These are phyloP conservation scores for Abrostola triplasia DNA, from an alignment of 2,888 invertebrate species.

Conservation along the genomic window DNA sequence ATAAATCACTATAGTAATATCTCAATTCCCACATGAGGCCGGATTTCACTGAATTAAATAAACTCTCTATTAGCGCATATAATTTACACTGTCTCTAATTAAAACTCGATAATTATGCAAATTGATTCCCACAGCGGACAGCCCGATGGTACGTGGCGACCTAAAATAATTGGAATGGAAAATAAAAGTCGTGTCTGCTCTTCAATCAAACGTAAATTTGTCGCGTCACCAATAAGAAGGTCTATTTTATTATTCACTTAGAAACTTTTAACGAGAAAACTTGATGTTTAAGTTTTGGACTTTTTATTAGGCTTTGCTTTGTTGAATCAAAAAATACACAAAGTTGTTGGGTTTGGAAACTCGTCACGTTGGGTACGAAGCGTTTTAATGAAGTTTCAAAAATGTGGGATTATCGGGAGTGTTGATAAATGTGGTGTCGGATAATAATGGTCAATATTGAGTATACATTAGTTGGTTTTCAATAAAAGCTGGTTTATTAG, in stretches of 20 bases:
- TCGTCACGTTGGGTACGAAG: slow-evolving; percentile 22
- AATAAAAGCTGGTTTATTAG: no score
- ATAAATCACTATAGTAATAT: neutral
- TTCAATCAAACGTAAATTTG: slow-evolving; percentile 54
- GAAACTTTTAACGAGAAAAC: slow-evolving; percentile 67
- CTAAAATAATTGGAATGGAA: slow-evolving; percentile 49
- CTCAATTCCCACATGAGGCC: slow-evolving; percentile 5
- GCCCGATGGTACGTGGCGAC: slow-evolving; percentile 25
- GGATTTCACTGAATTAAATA: slow-evolving; percentile 39
- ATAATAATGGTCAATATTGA: neutral
- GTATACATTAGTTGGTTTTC: no score
- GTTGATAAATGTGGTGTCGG: neutral
- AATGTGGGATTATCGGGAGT: slow-evolving; percentile 13
- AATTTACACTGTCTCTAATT: slow-evolving; percentile 41
- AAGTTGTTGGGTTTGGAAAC: slow-evolving; percentile 18
- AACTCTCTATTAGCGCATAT: slow-evolving; percentile 42
- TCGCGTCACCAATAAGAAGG: slow-evolving; percentile 57
- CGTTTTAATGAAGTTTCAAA: slow-evolving; percentile 22
- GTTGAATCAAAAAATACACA: slow-evolving; percentile 45
- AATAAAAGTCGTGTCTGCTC: slow-evolving; percentile 39
- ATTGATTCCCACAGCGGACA: slow-evolving; percentile 52
- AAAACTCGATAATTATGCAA: slow-evolving; percentile 55
- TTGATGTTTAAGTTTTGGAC: slow-evolving; percentile 56
- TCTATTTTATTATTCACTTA: slow-evolving; percentile 61
- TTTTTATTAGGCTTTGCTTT: slow-evolving; percentile 55